phyloP scores from a whole-genome alignment of 2,113 vertebrate genomes.

The Pungitius pungitius region DNA sequence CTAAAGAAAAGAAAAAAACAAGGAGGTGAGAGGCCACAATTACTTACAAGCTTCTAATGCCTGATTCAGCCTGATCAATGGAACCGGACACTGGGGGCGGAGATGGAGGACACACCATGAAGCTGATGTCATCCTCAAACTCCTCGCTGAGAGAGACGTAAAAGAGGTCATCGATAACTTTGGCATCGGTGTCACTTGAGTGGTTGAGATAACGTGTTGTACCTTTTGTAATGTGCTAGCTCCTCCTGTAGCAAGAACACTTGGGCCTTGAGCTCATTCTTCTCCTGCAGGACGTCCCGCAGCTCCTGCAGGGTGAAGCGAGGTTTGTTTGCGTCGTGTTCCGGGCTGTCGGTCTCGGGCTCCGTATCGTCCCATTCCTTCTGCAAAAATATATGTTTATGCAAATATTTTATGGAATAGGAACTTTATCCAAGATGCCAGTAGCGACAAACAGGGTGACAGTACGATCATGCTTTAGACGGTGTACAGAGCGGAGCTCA shows the following conservation, averaged over 20 bases:
- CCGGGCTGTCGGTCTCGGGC: slow-evolving; percentile 75
- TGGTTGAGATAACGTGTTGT: not conserved
- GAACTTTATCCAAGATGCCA: not conserved
- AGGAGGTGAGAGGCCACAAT: too few relatives aligned
- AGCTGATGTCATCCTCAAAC: slow-evolving; percentile 82
- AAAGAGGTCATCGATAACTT: slow-evolving; percentile 3
- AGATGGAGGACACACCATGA: slow-evolving; percentile 60
- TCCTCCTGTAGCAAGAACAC: slow-evolving; percentile 93
- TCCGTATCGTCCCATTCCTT: slow-evolving; percentile 74
- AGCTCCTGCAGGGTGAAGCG: slow-evolving; percentile 94
- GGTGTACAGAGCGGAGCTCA: not conserved
- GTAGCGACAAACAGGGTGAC: not conserved
- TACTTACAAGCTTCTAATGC: slow-evolving; percentile 94
- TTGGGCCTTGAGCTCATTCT: slow-evolving; percentile 92
- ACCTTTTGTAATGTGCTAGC: slow-evolving; percentile 92
- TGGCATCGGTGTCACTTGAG: not conserved
- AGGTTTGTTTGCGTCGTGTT: slow-evolving; percentile 86
- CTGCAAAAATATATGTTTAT: slow-evolving; percentile 69
- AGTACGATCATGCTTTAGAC: not conserved
- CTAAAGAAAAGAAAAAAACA: too few relatives aligned
- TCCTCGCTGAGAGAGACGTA: slow-evolving; percentile 83
- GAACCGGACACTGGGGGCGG: slow-evolving; percentile 70
- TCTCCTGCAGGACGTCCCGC: slow-evolving; percentile 90
- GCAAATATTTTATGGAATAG: not conserved
- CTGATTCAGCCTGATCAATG: slow-evolving; percentile 86